phyloP scores from a whole-genome alignment of 1,140 invertebrate genomes.

The Neodiprion virginianus region DNA sequence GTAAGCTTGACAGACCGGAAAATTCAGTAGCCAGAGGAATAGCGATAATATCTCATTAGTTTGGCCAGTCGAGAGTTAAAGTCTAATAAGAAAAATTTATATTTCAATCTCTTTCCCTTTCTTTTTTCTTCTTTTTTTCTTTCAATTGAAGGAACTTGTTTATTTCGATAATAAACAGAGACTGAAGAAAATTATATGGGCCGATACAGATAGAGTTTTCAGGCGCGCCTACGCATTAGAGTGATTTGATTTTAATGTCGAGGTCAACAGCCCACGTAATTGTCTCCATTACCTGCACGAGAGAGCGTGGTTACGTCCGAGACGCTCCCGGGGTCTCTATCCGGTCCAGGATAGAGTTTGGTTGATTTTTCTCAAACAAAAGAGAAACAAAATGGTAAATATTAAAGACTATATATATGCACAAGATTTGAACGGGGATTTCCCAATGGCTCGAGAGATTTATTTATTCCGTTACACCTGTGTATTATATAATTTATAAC shows the following conservation, averaged over 20 bases:
- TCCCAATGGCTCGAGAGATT: not conserved
- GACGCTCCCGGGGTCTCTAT: not conserved
- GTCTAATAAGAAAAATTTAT: not conserved
- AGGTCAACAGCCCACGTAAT: slow-evolving; percentile 47
- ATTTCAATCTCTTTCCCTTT: not conserved
- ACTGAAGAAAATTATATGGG: not conserved
- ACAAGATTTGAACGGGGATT: not conserved
- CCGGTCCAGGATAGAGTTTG: not conserved
- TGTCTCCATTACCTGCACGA: slow-evolving; percentile 55
- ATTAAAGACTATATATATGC: not conserved
- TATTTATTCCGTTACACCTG: not conserved
- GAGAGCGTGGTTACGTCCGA: slow-evolving; percentile 46
- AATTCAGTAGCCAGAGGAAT: too few relatives aligned
- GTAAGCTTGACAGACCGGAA: too few relatives aligned
- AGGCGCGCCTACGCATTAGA: slow-evolving; percentile 29
- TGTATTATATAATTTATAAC: too few relatives aligned
- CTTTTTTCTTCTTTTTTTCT: not conserved
- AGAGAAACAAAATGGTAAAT: not conserved
- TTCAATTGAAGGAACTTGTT: not conserved
- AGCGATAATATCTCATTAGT: not conserved
- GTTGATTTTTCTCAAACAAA: not conserved
- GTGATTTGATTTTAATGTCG: slow-evolving; percentile 55
- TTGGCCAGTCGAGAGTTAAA: not conserved
- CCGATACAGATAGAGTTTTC: slow-evolving; percentile 5
- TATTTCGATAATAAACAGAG: not conserved